Evolutionary conservation across 2,797 vertebrate species (phyloP).

Genomic region (Chelmon rostratus): DNA sequence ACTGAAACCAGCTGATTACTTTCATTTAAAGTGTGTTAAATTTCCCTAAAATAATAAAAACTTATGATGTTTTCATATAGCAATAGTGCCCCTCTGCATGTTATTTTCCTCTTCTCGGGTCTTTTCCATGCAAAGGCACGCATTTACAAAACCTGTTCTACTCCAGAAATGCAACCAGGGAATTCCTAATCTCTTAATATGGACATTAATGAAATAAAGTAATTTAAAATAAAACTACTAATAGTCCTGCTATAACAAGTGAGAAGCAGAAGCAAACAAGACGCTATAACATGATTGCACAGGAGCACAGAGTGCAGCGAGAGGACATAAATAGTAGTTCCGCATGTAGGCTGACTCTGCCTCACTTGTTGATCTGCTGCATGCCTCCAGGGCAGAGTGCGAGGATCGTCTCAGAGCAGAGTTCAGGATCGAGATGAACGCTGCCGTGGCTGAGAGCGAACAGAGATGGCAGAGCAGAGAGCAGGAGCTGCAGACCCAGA

Average conservation of each 20-base stretch:
- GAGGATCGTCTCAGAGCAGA: slow-evolving; percentile 85
- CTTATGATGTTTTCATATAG: not conserved
- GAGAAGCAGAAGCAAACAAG: not conserved
- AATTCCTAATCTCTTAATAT: slow-evolving; percentile 2
- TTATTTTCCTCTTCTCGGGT: not conserved
- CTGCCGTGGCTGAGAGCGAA: slow-evolving; percentile 81
- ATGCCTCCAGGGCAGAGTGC: slow-evolving; percentile 83
- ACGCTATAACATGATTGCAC: not conserved
- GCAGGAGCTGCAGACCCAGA: slow-evolving; percentile 85
- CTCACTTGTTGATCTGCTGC: slow-evolving; percentile 38
- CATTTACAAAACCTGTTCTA: not conserved
- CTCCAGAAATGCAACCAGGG: not conserved
- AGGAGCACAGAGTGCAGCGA: not conserved
- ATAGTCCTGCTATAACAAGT: not conserved
- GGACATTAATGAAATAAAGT: not conserved
- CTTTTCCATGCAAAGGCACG: not conserved
- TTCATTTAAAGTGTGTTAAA: slow-evolving; percentile 19
- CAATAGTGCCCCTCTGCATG: not conserved
- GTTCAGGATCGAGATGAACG: slow-evolving; percentile 85
- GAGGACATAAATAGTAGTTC: slow-evolving; percentile 31
- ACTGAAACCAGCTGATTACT: not conserved
- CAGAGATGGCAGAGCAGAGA: slow-evolving; percentile 87
- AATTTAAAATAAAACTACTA: not conserved
- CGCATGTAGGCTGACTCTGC: slow-evolving; percentile 46
- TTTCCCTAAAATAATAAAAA: not conserved